Conservation (phyloP, 2,113 vertebrate species). For the Trogon melanurus region DNA sequence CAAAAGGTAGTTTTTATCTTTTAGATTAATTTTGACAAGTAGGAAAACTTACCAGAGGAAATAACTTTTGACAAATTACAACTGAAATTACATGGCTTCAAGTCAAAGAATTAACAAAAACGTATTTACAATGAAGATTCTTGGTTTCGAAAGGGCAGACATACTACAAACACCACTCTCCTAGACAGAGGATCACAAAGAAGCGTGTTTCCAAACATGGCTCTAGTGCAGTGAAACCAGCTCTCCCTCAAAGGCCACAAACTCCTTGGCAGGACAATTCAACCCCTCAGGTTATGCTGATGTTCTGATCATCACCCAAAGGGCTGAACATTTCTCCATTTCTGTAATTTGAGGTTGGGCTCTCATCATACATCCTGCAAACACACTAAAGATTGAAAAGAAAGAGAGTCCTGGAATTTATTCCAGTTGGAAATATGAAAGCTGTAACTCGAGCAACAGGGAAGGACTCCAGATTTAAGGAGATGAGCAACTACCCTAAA, state of each 20-base stretch:
- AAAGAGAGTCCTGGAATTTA: background rate
- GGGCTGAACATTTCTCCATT: background rate
- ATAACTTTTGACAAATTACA: background rate
- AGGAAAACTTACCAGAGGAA: background rate
- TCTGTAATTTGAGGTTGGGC: background rate
- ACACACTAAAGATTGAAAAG: background rate
- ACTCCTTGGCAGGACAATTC: background rate
- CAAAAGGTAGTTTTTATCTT: conserved; percentile 18
- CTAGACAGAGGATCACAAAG: background rate
- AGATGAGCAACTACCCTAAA: background rate
- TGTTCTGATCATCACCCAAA: background rate
- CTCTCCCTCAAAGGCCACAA: background rate
- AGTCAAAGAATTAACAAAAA: conserved; percentile 25
- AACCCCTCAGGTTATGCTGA: background rate
- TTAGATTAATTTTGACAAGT: conserved; percentile 2
- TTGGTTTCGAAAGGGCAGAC: background rate
- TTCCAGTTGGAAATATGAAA: background rate
- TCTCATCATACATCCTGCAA: background rate
- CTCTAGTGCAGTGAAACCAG: background rate
- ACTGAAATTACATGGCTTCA: background rate
- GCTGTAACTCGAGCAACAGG: background rate
- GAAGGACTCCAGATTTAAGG: background rate
- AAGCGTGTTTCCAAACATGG: background rate
- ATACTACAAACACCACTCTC: background rate
- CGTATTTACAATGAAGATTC: background rate